A percentile compares a stretch with the other conserved stretches of the same genome.
Conservation (phyloP, 2,888 invertebrate species). For the Diarsia dahlii region DNA sequence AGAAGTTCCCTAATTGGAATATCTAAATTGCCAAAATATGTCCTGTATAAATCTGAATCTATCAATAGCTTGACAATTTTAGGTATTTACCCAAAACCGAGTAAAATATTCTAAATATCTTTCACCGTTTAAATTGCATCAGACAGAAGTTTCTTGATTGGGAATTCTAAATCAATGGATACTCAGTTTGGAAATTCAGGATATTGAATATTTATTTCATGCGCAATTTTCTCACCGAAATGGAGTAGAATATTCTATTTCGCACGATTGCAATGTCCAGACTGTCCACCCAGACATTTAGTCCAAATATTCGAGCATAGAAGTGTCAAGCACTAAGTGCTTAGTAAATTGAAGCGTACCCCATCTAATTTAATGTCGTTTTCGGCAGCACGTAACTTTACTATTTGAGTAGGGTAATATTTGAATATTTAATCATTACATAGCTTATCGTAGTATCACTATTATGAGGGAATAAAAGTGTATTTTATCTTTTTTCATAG, state of each 20-base stretch:
- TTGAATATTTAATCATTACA: constrained; percentile 46
- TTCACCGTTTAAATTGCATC: neutral
- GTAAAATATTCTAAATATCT: constrained; percentile 6
- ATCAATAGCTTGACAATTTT: neutral
- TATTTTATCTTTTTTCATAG: constrained; percentile 29
- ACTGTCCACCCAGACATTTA: constrained; percentile 5
- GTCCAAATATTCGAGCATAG: constrained; percentile 1
- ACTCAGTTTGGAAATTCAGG: neutral
- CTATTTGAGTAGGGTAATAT: constrained; percentile 12
- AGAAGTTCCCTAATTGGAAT: neutral
- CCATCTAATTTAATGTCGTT: constrained; percentile 24
- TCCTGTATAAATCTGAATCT: neutral
- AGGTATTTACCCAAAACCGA: neutral
- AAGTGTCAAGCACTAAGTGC: constrained; percentile 27
- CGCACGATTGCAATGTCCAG: neutral
- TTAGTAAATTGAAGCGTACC: constrained; percentile 16
- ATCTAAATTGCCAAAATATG: neutral
- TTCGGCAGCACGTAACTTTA: constrained; percentile 1
- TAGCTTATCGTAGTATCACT: constrained; percentile 22
- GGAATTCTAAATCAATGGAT: neutral
- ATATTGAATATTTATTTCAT: neutral
- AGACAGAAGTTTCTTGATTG: neutral
- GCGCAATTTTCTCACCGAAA: neutral
- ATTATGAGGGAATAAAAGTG: constrained; percentile 7
- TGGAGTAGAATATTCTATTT: constrained; percentile 11